Percentiles rank a stretch among this genome's conserved stretches.
These are phyloP conservation scores for Plusia festucae DNA, from an alignment of 2,888 invertebrate genomes.

Conservation along the genomic window DNA sequence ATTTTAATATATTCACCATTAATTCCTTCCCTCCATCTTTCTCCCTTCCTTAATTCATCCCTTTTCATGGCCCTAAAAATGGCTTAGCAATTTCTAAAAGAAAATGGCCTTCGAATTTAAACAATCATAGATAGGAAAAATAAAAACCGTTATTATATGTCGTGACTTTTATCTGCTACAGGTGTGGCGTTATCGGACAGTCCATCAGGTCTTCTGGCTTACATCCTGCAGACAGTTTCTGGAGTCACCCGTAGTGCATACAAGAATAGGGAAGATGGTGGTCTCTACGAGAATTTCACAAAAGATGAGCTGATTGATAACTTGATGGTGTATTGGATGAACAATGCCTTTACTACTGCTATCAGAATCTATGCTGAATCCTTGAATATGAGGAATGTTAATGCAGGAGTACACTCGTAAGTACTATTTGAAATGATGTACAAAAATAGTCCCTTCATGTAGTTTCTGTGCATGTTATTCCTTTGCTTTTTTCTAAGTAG, in stretches of 20 bases:
- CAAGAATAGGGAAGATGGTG: constrained; percentile 23
- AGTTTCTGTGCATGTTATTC: no score
- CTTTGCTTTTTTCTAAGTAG: no score
- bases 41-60: no score
- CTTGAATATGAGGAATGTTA: constrained; percentile 27
- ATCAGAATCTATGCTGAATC: constrained; percentile 48
- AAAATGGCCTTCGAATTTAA: no score
- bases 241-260: constrained; percentile 7
- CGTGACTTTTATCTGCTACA: constrained; percentile 1
- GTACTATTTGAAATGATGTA: constrained; percentile 26
- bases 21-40: no score
- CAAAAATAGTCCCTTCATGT: neutral
- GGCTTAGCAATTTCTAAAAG: no score
- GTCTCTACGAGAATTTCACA: constrained; percentile 28
- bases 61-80: no score
- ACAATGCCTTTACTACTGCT: constrained; percentile 33
- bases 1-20: no score
- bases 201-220: constrained; percentile 42
- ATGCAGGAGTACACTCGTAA: constrained; percentile 72
- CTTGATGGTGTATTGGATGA: constrained; percentile 48
- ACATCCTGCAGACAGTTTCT: constrained; percentile 37
- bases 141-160: neutral
- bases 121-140: no score
- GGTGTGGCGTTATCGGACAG: constrained; percentile 38
- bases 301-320: constrained; percentile 48